phyloP scores from a whole-genome alignment of 2,113 vertebrate genomes.

The Crotalus viridis region DNA sequence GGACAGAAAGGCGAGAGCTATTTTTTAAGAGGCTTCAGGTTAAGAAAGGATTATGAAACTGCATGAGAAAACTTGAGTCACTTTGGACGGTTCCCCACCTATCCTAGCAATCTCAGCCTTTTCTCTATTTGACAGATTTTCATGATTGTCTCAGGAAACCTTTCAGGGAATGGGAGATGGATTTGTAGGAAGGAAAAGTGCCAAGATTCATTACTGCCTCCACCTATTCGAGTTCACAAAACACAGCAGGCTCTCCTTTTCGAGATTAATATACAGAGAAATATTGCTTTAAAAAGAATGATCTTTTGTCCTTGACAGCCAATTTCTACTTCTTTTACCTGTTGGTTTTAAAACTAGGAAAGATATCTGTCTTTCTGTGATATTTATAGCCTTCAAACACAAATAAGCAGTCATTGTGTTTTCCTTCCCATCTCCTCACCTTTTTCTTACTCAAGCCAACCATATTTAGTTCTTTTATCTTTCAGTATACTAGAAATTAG shows the following conservation, averaged over 20 bases:
- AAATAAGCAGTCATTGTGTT: not conserved
- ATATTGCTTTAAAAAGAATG: not conserved
- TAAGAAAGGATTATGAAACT: not conserved
- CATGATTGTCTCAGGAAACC: not conserved
- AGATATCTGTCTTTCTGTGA: not conserved
- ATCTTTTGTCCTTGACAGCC: conserved; percentile 6
- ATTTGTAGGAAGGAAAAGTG: not conserved
- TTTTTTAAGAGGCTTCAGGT: not conserved
- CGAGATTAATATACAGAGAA: fast-evolving
- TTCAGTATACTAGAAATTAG: not conserved
- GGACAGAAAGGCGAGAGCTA: not conserved
- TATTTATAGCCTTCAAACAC: not conserved
- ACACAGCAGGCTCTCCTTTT: not conserved
- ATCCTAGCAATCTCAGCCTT: not conserved
- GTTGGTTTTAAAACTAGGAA: not conserved
- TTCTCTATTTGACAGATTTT: not conserved
- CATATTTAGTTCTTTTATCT: not conserved
- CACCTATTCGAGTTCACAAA: not conserved
- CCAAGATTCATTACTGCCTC: not conserved
- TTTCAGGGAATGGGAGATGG: not conserved
- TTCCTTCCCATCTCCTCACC: not conserved
- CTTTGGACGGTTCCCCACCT: not conserved
- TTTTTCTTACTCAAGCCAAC: not conserved
- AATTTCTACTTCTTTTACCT: conserved; percentile 20
- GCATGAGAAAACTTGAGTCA: not conserved